Base-by-base conservation (phyloP, 2,888 invertebrate genomes). In the Drosophila rubida region DNA sequence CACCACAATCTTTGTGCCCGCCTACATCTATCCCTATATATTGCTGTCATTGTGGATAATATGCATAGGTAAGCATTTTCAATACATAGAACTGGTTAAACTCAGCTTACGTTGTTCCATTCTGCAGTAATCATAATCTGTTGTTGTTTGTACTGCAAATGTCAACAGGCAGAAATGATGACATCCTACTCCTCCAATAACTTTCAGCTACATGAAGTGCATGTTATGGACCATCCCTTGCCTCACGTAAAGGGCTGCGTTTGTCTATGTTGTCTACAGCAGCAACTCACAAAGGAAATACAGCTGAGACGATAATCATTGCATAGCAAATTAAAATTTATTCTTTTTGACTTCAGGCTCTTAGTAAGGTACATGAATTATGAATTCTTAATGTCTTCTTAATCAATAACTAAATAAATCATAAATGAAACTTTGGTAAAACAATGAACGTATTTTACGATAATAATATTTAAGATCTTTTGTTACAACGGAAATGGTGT, bases 231-330 rank as follows among this genome's bases (percentile, higher is more conserved):
- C 9, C 78, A 70, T 49, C 58, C 78, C 2, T 9, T 67, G 19
- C 50, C 59, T 0, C 78, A 86, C 19, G 57, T 61, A 13, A 68
- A 60, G 8, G 78, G 60, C 8, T 80, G 80, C 19, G 80, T 68
- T 4, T 83, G 87, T 4, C 37, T 77, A 1, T 59, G 49, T 49
- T 80, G 84, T 5, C 54, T 80, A n/a, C 87, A 86, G 39, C 83
- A 70, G 2, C 70, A 76, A 42, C n/a, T 73, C 8, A 25, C 63
- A 14, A 50, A 49, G 23, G 77, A 86, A 11, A 4, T 70, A 4
- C 59, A 76, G 7, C 55, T 37, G 3, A 67, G 50, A 61, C 46
- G 13, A 22, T 37, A 46, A 22, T 57, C 46, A 57, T 19, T 13
- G n/a, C 13, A 35, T 2, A 32, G 2, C 1, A 49, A 35, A 32